Evolutionary conservation across 92 coral and sea anemone species (phyloP).

Genomic region (Muricea muricata): DNA sequence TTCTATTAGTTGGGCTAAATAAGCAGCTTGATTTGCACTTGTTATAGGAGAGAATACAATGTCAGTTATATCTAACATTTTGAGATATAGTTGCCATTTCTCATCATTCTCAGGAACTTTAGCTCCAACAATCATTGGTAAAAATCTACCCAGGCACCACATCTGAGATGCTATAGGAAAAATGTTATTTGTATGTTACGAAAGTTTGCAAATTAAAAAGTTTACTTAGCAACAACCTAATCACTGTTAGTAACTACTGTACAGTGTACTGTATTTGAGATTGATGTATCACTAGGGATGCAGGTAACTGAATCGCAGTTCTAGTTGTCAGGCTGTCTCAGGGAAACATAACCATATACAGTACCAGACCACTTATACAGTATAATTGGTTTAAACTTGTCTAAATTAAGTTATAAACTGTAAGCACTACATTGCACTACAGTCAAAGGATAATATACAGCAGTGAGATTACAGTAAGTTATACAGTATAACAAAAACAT

Average conservation of each 20-base stretch:
- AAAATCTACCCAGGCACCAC: slow-evolving; percentile 38
- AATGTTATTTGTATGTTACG: neutral
- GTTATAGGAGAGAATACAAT: slow-evolving; percentile 21
- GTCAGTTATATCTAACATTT: slow-evolving; percentile 8
- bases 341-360: neutral
- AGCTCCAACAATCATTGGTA: slow-evolving; percentile 1
- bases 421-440: neutral
- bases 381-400: no score
- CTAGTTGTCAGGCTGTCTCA: neutral
- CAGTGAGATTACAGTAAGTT: no score
- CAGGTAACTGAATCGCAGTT: no score
- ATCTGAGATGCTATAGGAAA: slow-evolving; percentile 36
- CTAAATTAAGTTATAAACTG: no score
- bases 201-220: neutral
- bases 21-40: slow-evolving; percentile 29
- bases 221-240: neutral
- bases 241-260: neutral
- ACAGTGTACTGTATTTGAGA: neutral
- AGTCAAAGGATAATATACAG: neutral
- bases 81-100: neutral
- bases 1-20: slow-evolving; percentile 37
- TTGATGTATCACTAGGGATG: neutral
- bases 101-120: slow-evolving; percentile 15
- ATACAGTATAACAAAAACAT: no score
- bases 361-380: no score